phyloP scores from a whole-genome alignment of 2,113 vertebrate genomes.

The Grammomys surdaster region DNA sequence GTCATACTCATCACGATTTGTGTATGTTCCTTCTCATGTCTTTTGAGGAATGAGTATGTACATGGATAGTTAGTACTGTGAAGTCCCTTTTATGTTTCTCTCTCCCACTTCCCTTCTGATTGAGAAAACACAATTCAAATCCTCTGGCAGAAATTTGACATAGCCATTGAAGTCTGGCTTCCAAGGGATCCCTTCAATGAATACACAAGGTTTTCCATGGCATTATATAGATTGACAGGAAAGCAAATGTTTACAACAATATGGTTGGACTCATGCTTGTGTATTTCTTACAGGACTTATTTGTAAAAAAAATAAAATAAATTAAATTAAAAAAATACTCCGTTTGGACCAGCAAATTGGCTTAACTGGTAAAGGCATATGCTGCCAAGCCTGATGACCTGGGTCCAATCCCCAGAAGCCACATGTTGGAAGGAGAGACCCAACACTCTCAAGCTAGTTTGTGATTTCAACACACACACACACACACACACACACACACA shows the following conservation, averaged over 20 bases:
- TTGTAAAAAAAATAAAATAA: slow-evolving; percentile 71
- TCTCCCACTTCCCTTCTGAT: slow-evolving; percentile 68
- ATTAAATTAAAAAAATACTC: slow-evolving; percentile 31
- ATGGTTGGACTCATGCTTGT: slow-evolving; percentile 82
- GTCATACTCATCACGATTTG: slow-evolving; percentile 62
- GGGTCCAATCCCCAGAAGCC: not conserved
- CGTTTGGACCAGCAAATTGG: not conserved
- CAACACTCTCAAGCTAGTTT: not conserved
- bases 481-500: not conserved
- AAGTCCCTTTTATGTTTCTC: slow-evolving; percentile 69
- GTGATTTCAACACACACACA: not conserved
- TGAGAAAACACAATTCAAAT: slow-evolving; percentile 78
- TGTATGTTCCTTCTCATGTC: slow-evolving; percentile 77
- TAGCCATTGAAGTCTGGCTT: slow-evolving; percentile 45
- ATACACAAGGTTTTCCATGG: not conserved
- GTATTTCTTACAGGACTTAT: slow-evolving; percentile 78
- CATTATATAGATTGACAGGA: slow-evolving; percentile 37
- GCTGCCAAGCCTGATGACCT: not conserved
- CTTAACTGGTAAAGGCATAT: not conserved
- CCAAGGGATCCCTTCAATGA: slow-evolving; percentile 59
- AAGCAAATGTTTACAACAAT: slow-evolving; percentile 77
- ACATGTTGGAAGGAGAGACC: not conserved
- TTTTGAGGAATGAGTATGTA: slow-evolving; percentile 79
- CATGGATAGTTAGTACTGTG: slow-evolving; percentile 72
- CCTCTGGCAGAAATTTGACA: slow-evolving; percentile 49